Evolutionary conservation across 2,888 invertebrate genomes (phyloP).

Genomic region (Pachymerium ferrugineum): DNA sequence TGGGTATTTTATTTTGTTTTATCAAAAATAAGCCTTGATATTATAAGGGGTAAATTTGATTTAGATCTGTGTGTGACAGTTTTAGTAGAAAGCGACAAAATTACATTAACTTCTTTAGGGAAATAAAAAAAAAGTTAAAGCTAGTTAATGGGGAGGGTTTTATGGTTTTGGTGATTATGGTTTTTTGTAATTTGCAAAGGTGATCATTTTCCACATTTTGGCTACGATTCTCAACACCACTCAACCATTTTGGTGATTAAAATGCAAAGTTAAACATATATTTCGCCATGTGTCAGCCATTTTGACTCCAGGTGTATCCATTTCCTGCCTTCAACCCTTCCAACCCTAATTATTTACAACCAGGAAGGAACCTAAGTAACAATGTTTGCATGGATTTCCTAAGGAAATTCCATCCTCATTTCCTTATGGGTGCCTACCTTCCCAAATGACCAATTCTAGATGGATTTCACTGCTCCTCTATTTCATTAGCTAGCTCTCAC

Average conservation of each 20-base stretch:
- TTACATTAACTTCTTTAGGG: too few species aligned
- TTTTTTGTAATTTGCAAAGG: too few species aligned
- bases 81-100: too few species aligned
- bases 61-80: too few species aligned
- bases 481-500: background rate
- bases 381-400: conserved; percentile 27
- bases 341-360: conserved; percentile 27
- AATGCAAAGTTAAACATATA: conserved; percentile 3
- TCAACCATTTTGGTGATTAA: conserved; percentile 1
- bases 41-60: too few species aligned
- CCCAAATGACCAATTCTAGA: conserved; percentile 16
- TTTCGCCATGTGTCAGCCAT: background rate
- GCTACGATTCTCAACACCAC: background rate
- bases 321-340: conserved; percentile 19
- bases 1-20: too few species aligned
- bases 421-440: conserved; percentile 22
- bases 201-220: background rate
- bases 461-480: background rate
- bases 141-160: too few species aligned
- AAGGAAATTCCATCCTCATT: conserved; percentile 27
- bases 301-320: conserved; percentile 23
- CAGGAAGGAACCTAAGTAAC: conserved; percentile 25
- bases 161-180: too few species aligned
- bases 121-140: too few species aligned
- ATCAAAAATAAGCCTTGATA: too few species aligned